Evolutionary conservation across 2,888 invertebrate species (phyloP).

Genomic region (Drosophila longiperda): DNA sequence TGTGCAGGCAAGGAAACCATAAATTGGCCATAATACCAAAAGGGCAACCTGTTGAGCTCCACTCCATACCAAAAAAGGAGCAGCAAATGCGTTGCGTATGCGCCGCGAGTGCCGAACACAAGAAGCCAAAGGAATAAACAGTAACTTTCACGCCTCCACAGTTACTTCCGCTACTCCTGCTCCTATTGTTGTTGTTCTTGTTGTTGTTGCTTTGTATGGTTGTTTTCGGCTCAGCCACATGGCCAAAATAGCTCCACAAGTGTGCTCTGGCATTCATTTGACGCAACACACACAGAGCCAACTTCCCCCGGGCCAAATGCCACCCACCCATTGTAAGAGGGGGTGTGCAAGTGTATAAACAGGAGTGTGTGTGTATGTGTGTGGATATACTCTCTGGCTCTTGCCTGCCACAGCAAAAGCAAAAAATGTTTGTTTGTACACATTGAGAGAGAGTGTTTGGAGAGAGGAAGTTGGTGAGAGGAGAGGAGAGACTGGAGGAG

Average conservation of each 20-base stretch:
- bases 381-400: slow-evolving; percentile 26
- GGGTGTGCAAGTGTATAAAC: not conserved
- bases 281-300: slow-evolving; percentile 12
- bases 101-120: slow-evolving; percentile 58
- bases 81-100: slow-evolving; percentile 54
- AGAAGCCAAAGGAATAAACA: slow-evolving; percentile 40
- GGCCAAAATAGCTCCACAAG: slow-evolving; percentile 68
- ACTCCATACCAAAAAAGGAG: slow-evolving; percentile 6
- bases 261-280: slow-evolving; percentile 63
- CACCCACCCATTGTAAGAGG: slow-evolving; percentile 1
- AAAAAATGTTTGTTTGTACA: slow-evolving; percentile 51
- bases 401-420: slow-evolving; percentile 28
- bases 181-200: not conserved
- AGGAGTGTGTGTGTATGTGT: slow-evolving; percentile 8
- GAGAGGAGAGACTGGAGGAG: slow-evolving; percentile 11
- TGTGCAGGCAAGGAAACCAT: slow-evolving; percentile 36
- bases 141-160: slow-evolving; percentile 28
- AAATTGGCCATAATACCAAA: slow-evolving; percentile 57
- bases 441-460: not conserved
- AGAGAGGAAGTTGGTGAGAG: not conserved
- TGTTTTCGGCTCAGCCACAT: slow-evolving; percentile 33
- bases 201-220: slow-evolving; percentile 23
- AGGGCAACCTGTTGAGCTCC: slow-evolving; percentile 63
- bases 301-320: not conserved
- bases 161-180: slow-evolving; percentile 5